These are phyloP conservation scores for Palaemon carinicauda DNA, from an alignment of 1,140 invertebrate species.

Conservation along the genomic window DNA sequence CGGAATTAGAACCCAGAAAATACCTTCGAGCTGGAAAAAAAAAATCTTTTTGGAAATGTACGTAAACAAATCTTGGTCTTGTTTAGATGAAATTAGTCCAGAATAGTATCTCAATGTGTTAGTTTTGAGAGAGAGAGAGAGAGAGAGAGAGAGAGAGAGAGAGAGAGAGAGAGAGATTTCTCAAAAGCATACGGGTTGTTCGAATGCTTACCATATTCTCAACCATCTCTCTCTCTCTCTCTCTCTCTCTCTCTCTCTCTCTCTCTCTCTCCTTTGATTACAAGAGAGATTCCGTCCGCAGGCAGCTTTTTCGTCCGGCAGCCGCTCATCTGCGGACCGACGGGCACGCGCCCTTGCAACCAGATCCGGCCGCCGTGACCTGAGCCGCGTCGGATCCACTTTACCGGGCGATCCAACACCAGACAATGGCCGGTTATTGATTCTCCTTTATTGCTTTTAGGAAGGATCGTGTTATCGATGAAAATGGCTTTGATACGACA, in stretches of 20 bases:
- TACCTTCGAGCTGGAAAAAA: too few relatives aligned
- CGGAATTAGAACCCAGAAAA: too few relatives aligned
- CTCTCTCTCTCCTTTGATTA: not conserved
- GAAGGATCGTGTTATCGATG: slow-evolving; percentile 50
- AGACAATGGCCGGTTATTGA: slow-evolving; percentile 54
- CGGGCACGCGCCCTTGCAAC: slow-evolving; percentile 42
- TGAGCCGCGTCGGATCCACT: slow-evolving; percentile 47
- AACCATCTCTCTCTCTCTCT: not conserved
- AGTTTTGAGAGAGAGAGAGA: not conserved
- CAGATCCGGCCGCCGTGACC: slow-evolving; percentile 48
- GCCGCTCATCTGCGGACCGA: not conserved
- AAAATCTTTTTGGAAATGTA: not conserved
- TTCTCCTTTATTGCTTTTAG: slow-evolving; percentile 51
- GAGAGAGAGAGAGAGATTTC: too few relatives aligned
- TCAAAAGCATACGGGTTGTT: too few relatives aligned
- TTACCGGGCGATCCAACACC: slow-evolving; percentile 45
- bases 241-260: not conserved
- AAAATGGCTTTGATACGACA: slow-evolving; percentile 52
- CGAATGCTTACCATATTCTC: too few relatives aligned
- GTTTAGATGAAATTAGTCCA: too few relatives aligned
- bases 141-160: slow-evolving; percentile 14
- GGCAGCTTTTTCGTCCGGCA: too few relatives aligned
- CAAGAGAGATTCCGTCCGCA: not conserved
- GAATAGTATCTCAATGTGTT: too few relatives aligned
- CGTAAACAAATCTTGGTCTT: not conserved